Percentiles rank a stretch among this genome's conserved stretches.
phyloP scores from a whole-genome alignment of 2,888 invertebrate species.

The Mamestra brassicae region DNA sequence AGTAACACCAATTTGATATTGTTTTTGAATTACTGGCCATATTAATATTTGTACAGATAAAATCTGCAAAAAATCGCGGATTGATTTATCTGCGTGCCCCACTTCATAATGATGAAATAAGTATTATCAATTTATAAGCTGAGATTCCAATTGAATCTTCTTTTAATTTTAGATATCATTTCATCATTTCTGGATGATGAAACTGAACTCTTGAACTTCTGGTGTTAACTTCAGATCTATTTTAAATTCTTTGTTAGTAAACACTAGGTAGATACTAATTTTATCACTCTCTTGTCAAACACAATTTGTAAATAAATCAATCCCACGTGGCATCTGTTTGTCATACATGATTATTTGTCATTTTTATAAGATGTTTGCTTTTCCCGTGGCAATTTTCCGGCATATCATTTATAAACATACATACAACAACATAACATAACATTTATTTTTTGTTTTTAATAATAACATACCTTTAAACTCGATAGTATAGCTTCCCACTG shows the following conservation, averaged over 20 bases:
- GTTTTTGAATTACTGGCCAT: background rate
- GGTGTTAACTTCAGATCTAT: background rate
- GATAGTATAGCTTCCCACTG: too few relatives aligned
- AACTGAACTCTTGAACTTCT: slow-evolving; percentile 5
- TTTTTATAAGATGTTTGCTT: too few relatives aligned
- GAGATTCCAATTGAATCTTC: background rate
- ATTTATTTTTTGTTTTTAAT: too few relatives aligned
- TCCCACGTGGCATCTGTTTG: background rate
- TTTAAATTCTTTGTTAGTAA: slow-evolving; percentile 9
- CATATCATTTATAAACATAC: too few relatives aligned
- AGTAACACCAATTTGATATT: background rate
- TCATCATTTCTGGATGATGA: background rate
- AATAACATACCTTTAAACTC: too few relatives aligned
- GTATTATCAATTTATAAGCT: slow-evolving; percentile 20
- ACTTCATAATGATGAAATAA: slow-evolving; percentile 22
- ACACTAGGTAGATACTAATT: background rate
- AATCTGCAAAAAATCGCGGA: background rate
- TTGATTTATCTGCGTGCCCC: slow-evolving; percentile 4
- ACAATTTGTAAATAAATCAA: background rate
- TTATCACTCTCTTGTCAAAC: background rate
- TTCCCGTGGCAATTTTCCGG: too few relatives aligned
- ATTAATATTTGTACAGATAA: background rate
- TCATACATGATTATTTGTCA: too few relatives aligned
- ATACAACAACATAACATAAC: too few relatives aligned
- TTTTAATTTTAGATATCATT: slow-evolving; percentile 3